Percentiles rank a stretch among this genome's conserved stretches.
phyloP scores from a whole-genome alignment of 2,113 vertebrate species.

The Aspidoscelis tigris region DNA sequence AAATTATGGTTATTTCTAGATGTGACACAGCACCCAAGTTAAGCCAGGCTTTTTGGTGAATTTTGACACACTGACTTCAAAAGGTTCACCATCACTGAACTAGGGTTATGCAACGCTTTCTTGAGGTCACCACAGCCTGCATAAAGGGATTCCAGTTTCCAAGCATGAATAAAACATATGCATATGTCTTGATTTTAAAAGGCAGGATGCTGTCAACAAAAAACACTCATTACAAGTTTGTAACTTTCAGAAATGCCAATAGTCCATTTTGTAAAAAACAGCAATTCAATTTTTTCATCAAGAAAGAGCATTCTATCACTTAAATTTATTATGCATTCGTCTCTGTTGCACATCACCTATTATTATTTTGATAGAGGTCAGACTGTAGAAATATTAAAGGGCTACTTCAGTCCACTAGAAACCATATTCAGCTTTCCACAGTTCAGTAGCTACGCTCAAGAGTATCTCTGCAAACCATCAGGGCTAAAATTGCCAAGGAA shows the following conservation, averaged over 20 bases:
- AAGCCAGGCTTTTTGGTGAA: too few species aligned
- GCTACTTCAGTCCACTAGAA: neutral
- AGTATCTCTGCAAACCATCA: neutral
- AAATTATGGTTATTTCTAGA: too few species aligned
- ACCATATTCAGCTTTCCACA: neutral
- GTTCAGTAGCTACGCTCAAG: neutral
- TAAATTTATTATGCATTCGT: neutral
- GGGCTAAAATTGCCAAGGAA: too few species aligned
- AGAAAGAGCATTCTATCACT: neutral
- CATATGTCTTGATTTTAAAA: too few species aligned
- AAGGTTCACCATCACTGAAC: too few species aligned
- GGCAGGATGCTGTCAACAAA: neutral
- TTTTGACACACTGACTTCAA: too few species aligned
- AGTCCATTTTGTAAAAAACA: neutral
- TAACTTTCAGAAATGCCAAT: neutral
- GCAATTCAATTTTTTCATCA: neutral
- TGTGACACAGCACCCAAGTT: too few species aligned
- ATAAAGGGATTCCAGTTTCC: too few species aligned
- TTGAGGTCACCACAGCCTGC: too few species aligned
- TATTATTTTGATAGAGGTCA: neutral
- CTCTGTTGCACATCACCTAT: neutral
- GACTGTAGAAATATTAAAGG: neutral
- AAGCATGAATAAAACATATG: too few species aligned
- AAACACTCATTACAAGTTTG: neutral
- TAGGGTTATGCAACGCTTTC: too few species aligned